Conservation (phyloP, 2,888 invertebrate species). For the Luperina nickerlii region DNA sequence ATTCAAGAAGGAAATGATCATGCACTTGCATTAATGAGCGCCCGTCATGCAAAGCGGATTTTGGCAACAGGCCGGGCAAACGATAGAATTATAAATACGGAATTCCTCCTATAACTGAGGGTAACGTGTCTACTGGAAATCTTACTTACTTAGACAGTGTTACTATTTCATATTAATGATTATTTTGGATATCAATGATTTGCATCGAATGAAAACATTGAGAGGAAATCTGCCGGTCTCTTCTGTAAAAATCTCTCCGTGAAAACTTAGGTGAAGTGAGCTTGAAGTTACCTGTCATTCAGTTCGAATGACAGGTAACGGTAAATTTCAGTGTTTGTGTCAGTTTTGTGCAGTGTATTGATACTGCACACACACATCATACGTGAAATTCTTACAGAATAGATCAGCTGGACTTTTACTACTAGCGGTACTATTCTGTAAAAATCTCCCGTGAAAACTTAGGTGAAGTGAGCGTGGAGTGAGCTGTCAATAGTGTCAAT, state of each 20-base stretch:
- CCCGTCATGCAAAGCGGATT: constrained; percentile 7
- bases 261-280: background rate
- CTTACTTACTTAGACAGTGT: background rate
- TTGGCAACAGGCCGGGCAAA: constrained; percentile 35
- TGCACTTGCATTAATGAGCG: constrained; percentile 25
- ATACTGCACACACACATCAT: no score
- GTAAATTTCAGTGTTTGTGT: no score
- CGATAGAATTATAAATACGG: constrained; percentile 9
- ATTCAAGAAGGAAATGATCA: constrained; percentile 21
- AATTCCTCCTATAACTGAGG: constrained; percentile 7
- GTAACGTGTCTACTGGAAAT: background rate
- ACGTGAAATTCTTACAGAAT: no score
- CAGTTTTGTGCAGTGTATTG: no score
- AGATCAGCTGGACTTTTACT: no score
- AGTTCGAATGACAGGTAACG: no score
- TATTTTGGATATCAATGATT: background rate
- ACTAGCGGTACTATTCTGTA: no score
- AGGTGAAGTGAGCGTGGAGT: no score
- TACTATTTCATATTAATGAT: background rate
- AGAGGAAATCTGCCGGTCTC: background rate
- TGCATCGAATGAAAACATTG: background rate
- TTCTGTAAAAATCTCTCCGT: background rate
- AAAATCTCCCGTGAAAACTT: no score
- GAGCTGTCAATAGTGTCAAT: no score
- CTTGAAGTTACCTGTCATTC: no score